Evolutionary conservation across 35 echinoderm and acorn worm genomes (phyloP).

Genomic region (Patiria miniata): DNA sequence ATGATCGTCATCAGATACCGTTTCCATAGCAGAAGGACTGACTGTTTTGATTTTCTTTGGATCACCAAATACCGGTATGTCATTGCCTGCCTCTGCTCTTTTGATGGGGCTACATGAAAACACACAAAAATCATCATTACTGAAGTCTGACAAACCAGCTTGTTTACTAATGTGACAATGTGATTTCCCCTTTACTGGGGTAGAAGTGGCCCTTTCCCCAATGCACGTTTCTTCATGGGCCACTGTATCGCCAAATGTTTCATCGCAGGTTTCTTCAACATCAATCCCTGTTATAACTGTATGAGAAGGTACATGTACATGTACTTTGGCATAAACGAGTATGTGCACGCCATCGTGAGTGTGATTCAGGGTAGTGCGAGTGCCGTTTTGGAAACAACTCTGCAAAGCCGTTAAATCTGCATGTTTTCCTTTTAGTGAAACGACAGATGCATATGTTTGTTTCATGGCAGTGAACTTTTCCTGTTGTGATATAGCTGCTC

Average conservation of each 20-base stretch:
- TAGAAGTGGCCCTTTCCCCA: not conserved
- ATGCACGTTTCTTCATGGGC: not conserved
- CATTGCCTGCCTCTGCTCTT: too few relatives aligned
- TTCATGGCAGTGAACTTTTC: not conserved
- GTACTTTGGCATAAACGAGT: not conserved
- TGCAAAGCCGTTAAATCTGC: not conserved
- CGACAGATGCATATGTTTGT: not conserved
- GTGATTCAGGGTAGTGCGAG: not conserved
- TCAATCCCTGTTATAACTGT: not conserved
- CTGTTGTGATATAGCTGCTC: not conserved
- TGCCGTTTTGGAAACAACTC: not conserved
- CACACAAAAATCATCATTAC: too few relatives aligned
- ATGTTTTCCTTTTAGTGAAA: not conserved
- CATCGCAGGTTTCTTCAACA: not conserved
- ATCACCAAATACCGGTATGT: too few relatives aligned
- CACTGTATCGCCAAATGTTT: not conserved
- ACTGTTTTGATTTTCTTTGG: too few relatives aligned
- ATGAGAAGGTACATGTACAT: not conserved
- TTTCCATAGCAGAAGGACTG: too few relatives aligned
- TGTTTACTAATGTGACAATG: not conserved
- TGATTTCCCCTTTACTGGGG: not conserved
- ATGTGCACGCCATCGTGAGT: not conserved
- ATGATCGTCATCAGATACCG: too few relatives aligned
- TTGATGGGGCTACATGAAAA: too few relatives aligned
- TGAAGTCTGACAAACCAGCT: not conserved